Conservation (phyloP, 2,888 invertebrate genomes). For the Amiota communis region DNA sequence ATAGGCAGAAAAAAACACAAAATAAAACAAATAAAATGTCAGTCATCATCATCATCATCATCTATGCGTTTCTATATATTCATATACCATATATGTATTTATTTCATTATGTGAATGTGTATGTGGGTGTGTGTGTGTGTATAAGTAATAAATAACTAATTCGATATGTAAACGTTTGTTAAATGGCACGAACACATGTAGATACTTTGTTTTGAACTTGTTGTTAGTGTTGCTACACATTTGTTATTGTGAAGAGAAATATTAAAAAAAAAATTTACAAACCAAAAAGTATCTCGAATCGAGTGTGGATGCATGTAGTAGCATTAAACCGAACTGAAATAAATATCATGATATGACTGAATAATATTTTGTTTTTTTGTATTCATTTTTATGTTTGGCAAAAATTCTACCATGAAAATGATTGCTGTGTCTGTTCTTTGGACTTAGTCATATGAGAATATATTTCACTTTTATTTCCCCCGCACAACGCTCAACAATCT, state of each 20-base stretch:
- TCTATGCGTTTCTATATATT: too few relatives aligned
- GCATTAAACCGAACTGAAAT: not conserved
- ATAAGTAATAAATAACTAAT: slow-evolving; percentile 47
- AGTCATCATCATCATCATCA: too few relatives aligned
- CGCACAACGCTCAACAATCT: not conserved
- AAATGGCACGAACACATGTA: slow-evolving; percentile 9
- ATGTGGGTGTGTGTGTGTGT: not conserved
- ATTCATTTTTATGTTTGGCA: not conserved
- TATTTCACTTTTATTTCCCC: not conserved
- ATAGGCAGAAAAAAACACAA: not conserved
- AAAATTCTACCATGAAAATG: not conserved
- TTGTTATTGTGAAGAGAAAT: not conserved
- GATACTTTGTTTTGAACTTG: not conserved
- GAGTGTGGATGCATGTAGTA: not conserved
- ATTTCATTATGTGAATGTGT: too few relatives aligned
- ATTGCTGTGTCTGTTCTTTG: slow-evolving; percentile 11
- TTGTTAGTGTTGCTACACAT: not conserved
- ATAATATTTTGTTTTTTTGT: slow-evolving; percentile 53
- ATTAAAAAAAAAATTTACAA: not conserved
- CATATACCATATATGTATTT: too few relatives aligned
- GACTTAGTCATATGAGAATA: slow-evolving; percentile 31
- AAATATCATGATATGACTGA: not conserved
- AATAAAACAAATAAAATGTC: not conserved
- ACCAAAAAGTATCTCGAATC: not conserved
- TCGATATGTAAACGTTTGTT: slow-evolving; percentile 49